A percentile compares a stretch with the other conserved stretches of the same genome.
These are phyloP conservation scores for Epinotia brunnichana DNA, from an alignment of 2,888 invertebrate species.

Conservation along the genomic window DNA sequence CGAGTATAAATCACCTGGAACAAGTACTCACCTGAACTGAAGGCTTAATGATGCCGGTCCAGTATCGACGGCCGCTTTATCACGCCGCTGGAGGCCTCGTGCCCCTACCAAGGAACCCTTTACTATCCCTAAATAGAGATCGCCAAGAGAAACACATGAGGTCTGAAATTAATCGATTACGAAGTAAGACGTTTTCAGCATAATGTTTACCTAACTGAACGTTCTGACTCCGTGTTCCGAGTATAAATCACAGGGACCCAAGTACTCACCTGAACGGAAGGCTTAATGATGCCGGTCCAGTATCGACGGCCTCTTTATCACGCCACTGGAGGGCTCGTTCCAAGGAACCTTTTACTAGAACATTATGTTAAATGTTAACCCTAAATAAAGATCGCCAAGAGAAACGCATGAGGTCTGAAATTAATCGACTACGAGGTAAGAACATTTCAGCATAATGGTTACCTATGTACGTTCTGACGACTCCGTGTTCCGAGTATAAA, in stretches of 20 bases:
- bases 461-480: background rate
- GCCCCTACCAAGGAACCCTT: conserved; percentile 22
- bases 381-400: background rate
- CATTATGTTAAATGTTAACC: no score
- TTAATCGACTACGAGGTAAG: no score
- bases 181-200: no score
- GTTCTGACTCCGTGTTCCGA: background rate
- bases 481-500: conserved; percentile 16
- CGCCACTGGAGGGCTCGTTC: conserved; percentile 25
- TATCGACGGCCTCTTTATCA: conserved; percentile 38
- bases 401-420: background rate
- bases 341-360: background rate
- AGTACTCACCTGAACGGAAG: conserved; percentile 30
- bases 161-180: background rate
- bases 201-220: background rate
- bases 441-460: background rate
- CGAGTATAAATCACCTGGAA: conserved; percentile 29
- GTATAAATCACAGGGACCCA: conserved; percentile 32
- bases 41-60: conserved; percentile 36
- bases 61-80: conserved; percentile 37
- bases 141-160: background rate
- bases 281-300: conserved; percentile 36
- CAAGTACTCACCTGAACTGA: conserved; percentile 31
- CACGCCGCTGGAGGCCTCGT: conserved; percentile 24
- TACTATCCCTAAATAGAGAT: background rate